Percentiles rank a stretch among this genome's conserved stretches.
Conservation (phyloP, 2,888 invertebrate genomes). For the Drosophila algonquin region DNA sequence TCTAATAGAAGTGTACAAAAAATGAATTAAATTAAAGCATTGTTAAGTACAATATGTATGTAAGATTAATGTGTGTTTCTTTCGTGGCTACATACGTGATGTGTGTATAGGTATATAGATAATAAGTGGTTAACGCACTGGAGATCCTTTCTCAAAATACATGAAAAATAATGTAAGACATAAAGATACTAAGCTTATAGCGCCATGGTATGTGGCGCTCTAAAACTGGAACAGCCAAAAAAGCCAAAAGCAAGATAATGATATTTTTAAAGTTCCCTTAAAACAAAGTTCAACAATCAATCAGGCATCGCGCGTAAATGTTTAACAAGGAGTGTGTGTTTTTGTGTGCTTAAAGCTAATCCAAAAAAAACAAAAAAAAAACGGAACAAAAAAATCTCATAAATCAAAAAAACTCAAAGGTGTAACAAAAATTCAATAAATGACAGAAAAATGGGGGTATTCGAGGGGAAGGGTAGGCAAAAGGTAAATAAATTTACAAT, state of each 20-base stretch:
- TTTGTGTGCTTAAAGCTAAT: slow-evolving; percentile 28
- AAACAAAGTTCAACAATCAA: slow-evolving; percentile 61
- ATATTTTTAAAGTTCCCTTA: slow-evolving; percentile 25
- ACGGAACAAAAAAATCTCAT: slow-evolving; percentile 27
- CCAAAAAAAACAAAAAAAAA: slow-evolving; percentile 32
- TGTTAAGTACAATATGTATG: slow-evolving; percentile 61
- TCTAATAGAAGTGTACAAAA: slow-evolving; percentile 49
- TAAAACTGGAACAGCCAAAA: slow-evolving; percentile 48
- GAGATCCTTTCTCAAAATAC: slow-evolving; percentile 72
- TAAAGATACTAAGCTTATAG: slow-evolving; percentile 59
- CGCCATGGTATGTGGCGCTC: slow-evolving; percentile 37
- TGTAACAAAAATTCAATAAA: slow-evolving; percentile 55
- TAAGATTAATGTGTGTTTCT: slow-evolving; percentile 22
- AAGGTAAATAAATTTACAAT: slow-evolving; percentile 64
- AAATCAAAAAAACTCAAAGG: slow-evolving; percentile 27
- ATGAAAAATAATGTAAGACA: slow-evolving; percentile 63
- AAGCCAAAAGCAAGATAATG: slow-evolving; percentile 36
- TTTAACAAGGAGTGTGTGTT: slow-evolving; percentile 47
- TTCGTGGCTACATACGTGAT: slow-evolving; percentile 53
- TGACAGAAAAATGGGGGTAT: slow-evolving; percentile 47
- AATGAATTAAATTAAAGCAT: slow-evolving; percentile 62
- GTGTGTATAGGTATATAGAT: slow-evolving; percentile 14
- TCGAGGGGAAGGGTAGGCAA: slow-evolving; percentile 12
- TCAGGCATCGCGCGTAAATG: slow-evolving; percentile 38
- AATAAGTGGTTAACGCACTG: slow-evolving; percentile 32